A percentile compares a stretch with the other conserved stretches of the same genome.
phyloP scores from a whole-genome alignment of 2,888 invertebrate species.

The Dynastes tityus region DNA sequence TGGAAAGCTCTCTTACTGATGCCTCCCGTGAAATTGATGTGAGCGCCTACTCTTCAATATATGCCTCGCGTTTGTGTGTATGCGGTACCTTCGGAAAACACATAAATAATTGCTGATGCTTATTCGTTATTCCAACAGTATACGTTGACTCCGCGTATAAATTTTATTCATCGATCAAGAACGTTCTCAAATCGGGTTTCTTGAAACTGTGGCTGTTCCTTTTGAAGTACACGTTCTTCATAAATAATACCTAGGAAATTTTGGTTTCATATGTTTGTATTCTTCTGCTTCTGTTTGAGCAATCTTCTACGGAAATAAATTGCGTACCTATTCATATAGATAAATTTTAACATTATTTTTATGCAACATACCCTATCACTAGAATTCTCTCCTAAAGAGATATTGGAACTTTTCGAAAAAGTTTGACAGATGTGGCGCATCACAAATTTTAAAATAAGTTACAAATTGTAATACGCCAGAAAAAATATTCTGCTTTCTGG shows the following conservation, averaged over 20 bases:
- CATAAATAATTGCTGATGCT: constrained; percentile 48
- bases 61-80: constrained; percentile 18
- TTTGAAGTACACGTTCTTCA: constrained; percentile 10
- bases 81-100: constrained; percentile 31
- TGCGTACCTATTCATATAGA: too few species aligned
- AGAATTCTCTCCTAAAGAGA: too few species aligned
- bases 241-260: constrained; percentile 1
- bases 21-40: constrained; percentile 46
- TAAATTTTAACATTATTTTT: too few species aligned
- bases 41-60: constrained; percentile 44
- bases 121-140: constrained; percentile 45
- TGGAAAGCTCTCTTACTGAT: constrained; percentile 44
- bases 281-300: not conserved
- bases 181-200: constrained; percentile 7
- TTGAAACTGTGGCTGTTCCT: not conserved
- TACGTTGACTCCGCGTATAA: constrained; percentile 36
- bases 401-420: too few species aligned
- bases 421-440: too few species aligned
- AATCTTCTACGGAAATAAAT: too few species aligned
- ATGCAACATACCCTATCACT: too few species aligned
- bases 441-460: too few species aligned
- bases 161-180: constrained; percentile 39
- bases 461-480: too few species aligned
- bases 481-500: too few species aligned
- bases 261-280: not conserved